Evolutionary conservation across 2,113 vertebrate species (phyloP).

Genomic region (Albula glossodonta): DNA sequence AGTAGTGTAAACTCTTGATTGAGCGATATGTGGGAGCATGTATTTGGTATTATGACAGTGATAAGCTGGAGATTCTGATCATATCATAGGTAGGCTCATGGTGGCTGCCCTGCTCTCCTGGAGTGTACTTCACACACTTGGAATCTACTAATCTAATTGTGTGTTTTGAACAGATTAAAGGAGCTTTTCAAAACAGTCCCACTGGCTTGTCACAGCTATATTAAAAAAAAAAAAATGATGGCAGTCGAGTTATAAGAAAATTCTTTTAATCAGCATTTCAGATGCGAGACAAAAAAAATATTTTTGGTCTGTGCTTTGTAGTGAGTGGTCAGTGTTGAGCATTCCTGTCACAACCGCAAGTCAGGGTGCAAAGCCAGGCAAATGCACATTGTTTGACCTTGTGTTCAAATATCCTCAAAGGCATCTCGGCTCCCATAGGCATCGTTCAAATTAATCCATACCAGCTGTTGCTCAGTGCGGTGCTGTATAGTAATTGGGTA

Average conservation of each 20-base stretch:
- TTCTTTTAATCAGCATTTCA: slow-evolving; percentile 12
- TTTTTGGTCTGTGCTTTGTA: neutral
- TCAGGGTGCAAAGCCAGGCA: neutral
- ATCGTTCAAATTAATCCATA: slow-evolving; percentile 16
- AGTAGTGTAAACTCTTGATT: neutral
- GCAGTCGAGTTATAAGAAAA: neutral
- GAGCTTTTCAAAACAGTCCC: neutral
- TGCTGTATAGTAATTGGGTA: neutral
- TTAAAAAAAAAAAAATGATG: neutral
- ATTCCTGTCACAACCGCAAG: neutral
- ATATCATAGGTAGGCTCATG: neutral
- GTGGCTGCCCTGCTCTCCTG: neutral
- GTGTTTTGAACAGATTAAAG: slow-evolving; percentile 15
- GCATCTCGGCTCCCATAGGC: neutral
- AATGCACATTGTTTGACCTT: slow-evolving; percentile 21
- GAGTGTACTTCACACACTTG: too few species aligned
- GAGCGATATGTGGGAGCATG: neutral
- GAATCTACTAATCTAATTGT: neutral
- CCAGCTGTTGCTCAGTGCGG: slow-evolving; percentile 4
- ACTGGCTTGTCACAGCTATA: too few species aligned
- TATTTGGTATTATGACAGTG: neutral
- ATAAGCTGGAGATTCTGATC: neutral
- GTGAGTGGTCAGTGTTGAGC: neutral
- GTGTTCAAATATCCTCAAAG: neutral
- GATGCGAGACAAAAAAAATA: neutral